phyloP scores from a whole-genome alignment of 2,888 invertebrate species.

The Microdon myrmicae region DNA sequence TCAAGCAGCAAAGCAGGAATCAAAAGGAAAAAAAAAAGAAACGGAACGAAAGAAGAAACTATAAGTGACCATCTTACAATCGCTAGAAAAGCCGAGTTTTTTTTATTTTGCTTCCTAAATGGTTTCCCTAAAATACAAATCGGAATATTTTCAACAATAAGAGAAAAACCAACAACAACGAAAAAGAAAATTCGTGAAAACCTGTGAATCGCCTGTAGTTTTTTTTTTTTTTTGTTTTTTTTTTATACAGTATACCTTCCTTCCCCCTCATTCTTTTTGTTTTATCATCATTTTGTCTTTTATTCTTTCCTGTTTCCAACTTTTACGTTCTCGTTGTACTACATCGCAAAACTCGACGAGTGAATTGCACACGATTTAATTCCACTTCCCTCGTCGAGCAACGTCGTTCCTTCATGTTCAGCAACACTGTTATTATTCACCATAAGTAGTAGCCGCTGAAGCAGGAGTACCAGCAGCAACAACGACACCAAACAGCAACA shows the following conservation, averaged over 20 bases:
- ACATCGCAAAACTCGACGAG: too few species aligned
- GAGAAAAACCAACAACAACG: conserved; percentile 32
- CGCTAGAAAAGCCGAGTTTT: conserved; percentile 46
- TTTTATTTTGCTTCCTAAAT: conserved; percentile 28
- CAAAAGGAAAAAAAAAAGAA: conserved; percentile 21
- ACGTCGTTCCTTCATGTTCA: conserved; percentile 34
- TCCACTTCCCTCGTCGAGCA: conserved; percentile 16
- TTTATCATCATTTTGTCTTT: conserved; percentile 20
- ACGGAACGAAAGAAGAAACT: conserved; percentile 16
- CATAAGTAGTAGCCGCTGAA: conserved; percentile 12
- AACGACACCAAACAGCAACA: conserved; percentile 42
- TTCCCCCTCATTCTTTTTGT: conserved; percentile 23
- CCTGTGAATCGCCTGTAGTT: conserved; percentile 30
- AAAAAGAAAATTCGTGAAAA: conserved; percentile 37
- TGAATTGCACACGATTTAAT: conserved; percentile 14
- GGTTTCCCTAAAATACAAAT: too few species aligned
- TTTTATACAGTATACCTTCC: conserved; percentile 22
- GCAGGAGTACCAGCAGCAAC: conserved; percentile 19
- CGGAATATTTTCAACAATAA: too few species aligned
- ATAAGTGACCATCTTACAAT: conserved; percentile 51
- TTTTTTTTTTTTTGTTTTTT: conserved; percentile 16
- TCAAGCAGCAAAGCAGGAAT: conserved; percentile 43
- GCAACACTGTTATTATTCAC: conserved; percentile 41
- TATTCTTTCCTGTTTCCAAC: too few species aligned
- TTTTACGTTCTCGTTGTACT: too few species aligned